Evolutionary conservation across 2,113 vertebrate species (phyloP), one percentile per base, ranked within the genome.

Genomic region (Oenanthe melanoleuca): DNA sequence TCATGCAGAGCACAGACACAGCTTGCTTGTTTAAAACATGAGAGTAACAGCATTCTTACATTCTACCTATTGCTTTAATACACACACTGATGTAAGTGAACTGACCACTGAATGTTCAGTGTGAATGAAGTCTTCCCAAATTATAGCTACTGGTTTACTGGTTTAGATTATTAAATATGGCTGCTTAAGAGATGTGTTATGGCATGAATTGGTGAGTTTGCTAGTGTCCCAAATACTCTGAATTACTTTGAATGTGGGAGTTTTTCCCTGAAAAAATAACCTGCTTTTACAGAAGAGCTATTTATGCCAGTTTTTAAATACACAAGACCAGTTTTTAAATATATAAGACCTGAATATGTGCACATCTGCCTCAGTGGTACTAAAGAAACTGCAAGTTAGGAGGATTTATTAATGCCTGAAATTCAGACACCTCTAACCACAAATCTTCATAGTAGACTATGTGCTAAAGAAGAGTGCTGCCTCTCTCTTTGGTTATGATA

Each of bases 401-500:
- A 90, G 56, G 60, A 71, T 52, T 84, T 70, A 33, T 53, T 65
- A 59, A 80, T 73, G 67, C 33, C n/a, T 3, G 1, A 66, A 88
- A 74, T 78, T 26, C 77, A 67, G 64, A 59, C 40, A 79, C 70
- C 69, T 78, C 59, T 56, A 72, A 73, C 22, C 2, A 6, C 42
- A 49, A 42, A 50, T n/a, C 56, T 80, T 50, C 61, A 13, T 24
- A 31, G 57, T 2, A 70, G 63, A 3, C 8, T 31, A 15, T 12
- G 42, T 42, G 60, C 80, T 78, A 24, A 56, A 66, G 82, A 15
- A 44, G 64, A 71, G 5, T 49, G 56, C 65, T 60, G 69, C 33
- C 72, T 86, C 69, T 69, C 70, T 88, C 92, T 94, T 90, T 93
- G 92, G 94, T 88, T 84, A 55, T 14, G 29, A 38, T 28, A 25